Conservation (phyloP, 2,797 vertebrate genomes). For the Aythya fuligula region DNA sequence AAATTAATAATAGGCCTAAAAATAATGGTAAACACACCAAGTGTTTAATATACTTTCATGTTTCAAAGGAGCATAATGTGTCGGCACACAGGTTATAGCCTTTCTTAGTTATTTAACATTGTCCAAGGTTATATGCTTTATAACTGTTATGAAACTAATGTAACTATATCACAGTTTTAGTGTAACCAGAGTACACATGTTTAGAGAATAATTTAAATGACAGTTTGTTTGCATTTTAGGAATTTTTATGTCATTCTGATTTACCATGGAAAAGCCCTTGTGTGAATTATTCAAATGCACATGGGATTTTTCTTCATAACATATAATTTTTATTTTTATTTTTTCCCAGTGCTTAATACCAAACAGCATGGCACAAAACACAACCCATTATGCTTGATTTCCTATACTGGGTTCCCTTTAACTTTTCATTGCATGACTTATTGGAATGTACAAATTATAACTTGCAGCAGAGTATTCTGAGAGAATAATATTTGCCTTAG, state of each 20-base stretch:
- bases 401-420: constrained; percentile 28
- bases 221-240: constrained; percentile 39
- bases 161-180: constrained; percentile 42
- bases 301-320: background rate
- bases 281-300: background rate
- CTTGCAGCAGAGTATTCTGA: background rate
- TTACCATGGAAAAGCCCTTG: constrained; percentile 9
- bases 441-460: constrained; percentile 40
- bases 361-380: background rate
- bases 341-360: constrained; percentile 23
- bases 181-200: background rate
- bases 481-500: constrained; percentile 44
- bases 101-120: constrained; percentile 42
- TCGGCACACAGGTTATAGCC: background rate
- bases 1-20: constrained; percentile 62
- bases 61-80: background rate
- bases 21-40: constrained; percentile 49
- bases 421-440: constrained; percentile 12
- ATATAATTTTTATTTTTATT: constrained; percentile 12
- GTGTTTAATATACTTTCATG: constrained; percentile 49
- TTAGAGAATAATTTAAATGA: constrained; percentile 38
- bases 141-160: constrained; percentile 42
- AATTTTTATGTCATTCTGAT: constrained; percentile 18
- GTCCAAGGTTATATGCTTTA: constrained; percentile 2
- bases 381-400: constrained; percentile 4